Conservation (phyloP, 1,140 invertebrate species). For the Geopemphigus sp. region DNA sequence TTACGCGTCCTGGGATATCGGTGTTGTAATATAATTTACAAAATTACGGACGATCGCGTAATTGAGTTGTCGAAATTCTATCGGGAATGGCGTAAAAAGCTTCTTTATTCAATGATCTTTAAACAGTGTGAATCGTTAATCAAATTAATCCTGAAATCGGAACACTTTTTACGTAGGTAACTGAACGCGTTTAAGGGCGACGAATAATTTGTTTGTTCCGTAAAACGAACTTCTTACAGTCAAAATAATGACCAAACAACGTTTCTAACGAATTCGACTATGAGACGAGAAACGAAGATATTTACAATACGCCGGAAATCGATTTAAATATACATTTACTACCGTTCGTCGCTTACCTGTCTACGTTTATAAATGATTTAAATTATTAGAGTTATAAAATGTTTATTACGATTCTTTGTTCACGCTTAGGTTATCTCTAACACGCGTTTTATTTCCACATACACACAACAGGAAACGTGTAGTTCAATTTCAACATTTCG, state of each 20-base stretch:
- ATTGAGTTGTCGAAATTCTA: not conserved
- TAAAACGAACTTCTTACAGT: too few relatives aligned
- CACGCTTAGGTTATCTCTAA: conserved; percentile 13
- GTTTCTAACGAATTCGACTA: too few relatives aligned
- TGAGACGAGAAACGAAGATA: too few relatives aligned
- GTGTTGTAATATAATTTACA: not conserved
- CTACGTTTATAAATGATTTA: too few relatives aligned
- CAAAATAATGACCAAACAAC: too few relatives aligned
- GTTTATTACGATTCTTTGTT: not conserved
- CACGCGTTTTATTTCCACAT: too few relatives aligned
- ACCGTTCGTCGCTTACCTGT: too few relatives aligned
- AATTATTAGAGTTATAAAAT: too few relatives aligned
- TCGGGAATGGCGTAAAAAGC: not conserved
- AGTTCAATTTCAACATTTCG: not conserved
- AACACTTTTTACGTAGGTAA: not conserved
- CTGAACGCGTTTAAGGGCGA: too few relatives aligned
- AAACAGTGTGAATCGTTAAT: not conserved
- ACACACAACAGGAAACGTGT: not conserved
- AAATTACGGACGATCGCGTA: not conserved
- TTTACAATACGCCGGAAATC: too few relatives aligned
- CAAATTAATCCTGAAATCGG: not conserved
- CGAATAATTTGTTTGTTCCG: too few relatives aligned
- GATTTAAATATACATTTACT: too few relatives aligned
- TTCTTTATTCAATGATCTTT: not conserved
- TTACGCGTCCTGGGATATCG: not conserved